phyloP scores from a whole-genome alignment of 1,140 invertebrate genomes.

The Aphaenogaster floridana region DNA sequence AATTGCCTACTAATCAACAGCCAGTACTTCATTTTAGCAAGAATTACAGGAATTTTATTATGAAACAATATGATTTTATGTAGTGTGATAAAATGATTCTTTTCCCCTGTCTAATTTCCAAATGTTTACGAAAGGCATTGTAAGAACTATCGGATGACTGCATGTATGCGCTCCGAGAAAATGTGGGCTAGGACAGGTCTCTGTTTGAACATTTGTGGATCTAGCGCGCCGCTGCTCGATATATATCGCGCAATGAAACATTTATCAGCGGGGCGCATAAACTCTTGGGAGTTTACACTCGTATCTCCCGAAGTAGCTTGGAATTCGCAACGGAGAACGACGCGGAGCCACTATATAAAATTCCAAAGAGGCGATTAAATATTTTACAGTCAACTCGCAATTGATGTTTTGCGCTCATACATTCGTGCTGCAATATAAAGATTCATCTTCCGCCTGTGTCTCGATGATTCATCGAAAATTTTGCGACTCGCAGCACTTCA shows the following conservation, averaged over 20 bases:
- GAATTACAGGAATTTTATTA: neutral
- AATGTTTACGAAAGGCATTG: neutral
- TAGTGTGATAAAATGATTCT: neutral
- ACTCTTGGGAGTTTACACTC: constrained; percentile 54
- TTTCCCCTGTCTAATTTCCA: neutral
- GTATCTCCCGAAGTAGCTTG: constrained; percentile 30
- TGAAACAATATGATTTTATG: neutral
- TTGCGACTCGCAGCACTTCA: neutral
- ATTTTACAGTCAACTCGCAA: constrained; percentile 26
- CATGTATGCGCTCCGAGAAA: neutral
- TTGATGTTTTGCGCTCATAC: constrained; percentile 9
- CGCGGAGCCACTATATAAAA: constrained; percentile 8
- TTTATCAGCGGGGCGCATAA: constrained; percentile 34
- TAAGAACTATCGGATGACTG: neutral
- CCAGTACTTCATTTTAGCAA: neutral
- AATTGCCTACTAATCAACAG: neutral
- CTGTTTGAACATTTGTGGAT: constrained; percentile 28
- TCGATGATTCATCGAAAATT: constrained; percentile 9
- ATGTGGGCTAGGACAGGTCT: neutral
- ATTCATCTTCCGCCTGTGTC: constrained; percentile 10
- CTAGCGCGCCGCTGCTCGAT: constrained; percentile 24
- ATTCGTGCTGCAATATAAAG: constrained; percentile 16
- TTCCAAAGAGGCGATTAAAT: constrained; percentile 31
- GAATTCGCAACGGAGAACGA: constrained; percentile 30
- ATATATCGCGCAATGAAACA: constrained; percentile 35